Evolutionary conservation across 2,797 vertebrate genomes (phyloP).

Genomic region (Darevskia nairensis): DNA sequence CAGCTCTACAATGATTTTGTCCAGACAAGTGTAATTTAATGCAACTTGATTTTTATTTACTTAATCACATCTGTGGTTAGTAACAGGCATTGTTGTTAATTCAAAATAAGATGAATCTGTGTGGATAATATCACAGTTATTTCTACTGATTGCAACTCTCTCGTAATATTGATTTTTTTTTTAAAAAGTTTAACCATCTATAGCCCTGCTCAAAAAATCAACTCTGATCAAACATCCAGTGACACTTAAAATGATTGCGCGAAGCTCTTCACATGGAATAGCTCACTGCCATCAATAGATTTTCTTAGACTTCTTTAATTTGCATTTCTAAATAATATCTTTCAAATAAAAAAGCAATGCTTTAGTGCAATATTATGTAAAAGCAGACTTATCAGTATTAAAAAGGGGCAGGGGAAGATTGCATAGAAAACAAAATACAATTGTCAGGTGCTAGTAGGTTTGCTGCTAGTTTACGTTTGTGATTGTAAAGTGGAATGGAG

Average conservation of each 20-base stretch:
- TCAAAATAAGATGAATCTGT: conserved; percentile 70
- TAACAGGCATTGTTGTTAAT: conserved; percentile 74
- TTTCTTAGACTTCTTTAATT: conserved; percentile 55
- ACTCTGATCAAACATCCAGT: conserved; percentile 55
- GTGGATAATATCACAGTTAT: conserved; percentile 55
- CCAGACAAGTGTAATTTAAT: conserved; percentile 56
- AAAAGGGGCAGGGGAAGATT: conserved; percentile 38
- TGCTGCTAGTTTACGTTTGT: conserved; percentile 32
- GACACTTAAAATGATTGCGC: conserved; percentile 48
- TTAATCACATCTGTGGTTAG: conserved; percentile 70
- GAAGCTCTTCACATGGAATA: conserved; percentile 17
- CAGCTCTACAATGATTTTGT: conserved; percentile 52
- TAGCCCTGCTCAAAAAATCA: conserved; percentile 41
- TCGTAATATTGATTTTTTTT: conserved; percentile 28
- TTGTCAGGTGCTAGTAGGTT: conserved; percentile 61
- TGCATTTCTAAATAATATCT: conserved; percentile 66
- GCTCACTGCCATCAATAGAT: conserved; percentile 38
- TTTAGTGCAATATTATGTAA: conserved; percentile 74
- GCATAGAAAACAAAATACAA: conserved; percentile 64
- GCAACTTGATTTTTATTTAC: conserved; percentile 77
- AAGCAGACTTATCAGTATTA: conserved; percentile 57
- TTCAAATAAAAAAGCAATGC: conserved; percentile 51
- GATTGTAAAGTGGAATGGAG: conserved; percentile 52
- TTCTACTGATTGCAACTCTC: conserved; percentile 54
- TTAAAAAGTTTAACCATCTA: conserved; percentile 64